Percentiles rank a stretch among this genome's conserved stretches.
These are phyloP conservation scores for Drosophila sulfurigaster DNA, from an alignment of 1,140 invertebrate species.

Conservation along the genomic window DNA sequence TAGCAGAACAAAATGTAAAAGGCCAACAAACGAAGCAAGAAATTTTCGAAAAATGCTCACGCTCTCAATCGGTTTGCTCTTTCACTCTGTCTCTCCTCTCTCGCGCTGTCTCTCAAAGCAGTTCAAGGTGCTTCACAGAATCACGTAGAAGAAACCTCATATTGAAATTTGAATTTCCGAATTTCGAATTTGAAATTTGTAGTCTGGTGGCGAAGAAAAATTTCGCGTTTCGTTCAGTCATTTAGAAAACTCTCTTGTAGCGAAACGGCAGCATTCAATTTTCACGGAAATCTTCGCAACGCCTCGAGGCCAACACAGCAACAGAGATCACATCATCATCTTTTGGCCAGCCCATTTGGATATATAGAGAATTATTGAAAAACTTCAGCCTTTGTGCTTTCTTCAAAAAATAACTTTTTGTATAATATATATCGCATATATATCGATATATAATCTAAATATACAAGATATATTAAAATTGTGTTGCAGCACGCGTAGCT, in stretches of 20 bases:
- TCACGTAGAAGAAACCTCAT: constrained; percentile 7
- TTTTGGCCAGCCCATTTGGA: constrained; percentile 10
- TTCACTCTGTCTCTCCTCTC: background rate
- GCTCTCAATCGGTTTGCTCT: background rate
- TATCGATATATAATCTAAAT: constrained; percentile 26
- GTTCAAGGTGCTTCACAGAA: constrained; percentile 25
- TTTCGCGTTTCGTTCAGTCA: constrained; percentile 50
- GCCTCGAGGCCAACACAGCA: constrained; percentile 62
- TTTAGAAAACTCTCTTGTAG: constrained; percentile 84
- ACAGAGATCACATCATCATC: constrained; percentile 12
- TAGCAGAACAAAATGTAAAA: constrained; percentile 16
- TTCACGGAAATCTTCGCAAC: constrained; percentile 82
- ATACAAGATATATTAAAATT: constrained; percentile 31
- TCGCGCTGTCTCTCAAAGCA: background rate
- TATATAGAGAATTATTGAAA: constrained; percentile 49
- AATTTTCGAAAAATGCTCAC: constrained; percentile 23
- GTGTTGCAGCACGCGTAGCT: constrained; percentile 50
- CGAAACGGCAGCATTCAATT: constrained; percentile 79
- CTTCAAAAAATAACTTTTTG: constrained; percentile 52
- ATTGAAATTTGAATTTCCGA: constrained; percentile 25
- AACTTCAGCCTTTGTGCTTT: constrained; percentile 61
- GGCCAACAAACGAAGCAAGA: background rate
- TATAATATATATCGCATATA: constrained; percentile 53
- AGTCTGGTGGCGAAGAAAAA: constrained; percentile 37
- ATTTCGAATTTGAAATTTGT: constrained; percentile 58